A percentile compares a stretch with the other conserved stretches of the same genome.
Evolutionary conservation across 2,888 invertebrate species (phyloP).

Genomic region (Pseudeuparius sepicola): DNA sequence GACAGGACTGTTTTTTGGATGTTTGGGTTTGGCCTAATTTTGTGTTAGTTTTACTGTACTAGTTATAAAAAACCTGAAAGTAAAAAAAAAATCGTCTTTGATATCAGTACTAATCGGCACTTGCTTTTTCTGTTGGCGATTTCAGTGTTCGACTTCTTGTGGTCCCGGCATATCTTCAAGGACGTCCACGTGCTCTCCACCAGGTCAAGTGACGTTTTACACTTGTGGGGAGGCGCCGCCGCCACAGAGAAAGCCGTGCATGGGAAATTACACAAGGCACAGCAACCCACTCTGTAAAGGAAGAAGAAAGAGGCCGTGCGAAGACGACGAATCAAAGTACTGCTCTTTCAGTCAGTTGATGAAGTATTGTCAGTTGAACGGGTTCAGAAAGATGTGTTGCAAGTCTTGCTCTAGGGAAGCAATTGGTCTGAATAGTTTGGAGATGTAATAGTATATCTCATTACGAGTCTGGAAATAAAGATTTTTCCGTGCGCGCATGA

Average conservation of each 20-base stretch:
- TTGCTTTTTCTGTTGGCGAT: constrained; percentile 2
- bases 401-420: no score
- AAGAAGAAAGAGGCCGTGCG: constrained; percentile 27
- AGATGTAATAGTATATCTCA: no score
- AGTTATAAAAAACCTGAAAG: no score
- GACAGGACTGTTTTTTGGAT: no score
- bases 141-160: constrained; percentile 54
- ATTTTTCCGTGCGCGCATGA: no score
- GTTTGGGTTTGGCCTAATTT: no score
- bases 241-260: constrained; percentile 45
- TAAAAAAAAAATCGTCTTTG: no score
- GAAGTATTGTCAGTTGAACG: constrained; percentile 34
- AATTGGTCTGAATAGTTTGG: no score
- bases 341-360: constrained; percentile 42
- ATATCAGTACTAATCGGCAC: no score
- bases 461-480: no score
- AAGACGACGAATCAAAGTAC: constrained; percentile 37
- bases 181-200: constrained; percentile 45
- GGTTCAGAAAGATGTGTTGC: constrained; percentile 51
- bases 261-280: constrained; percentile 29
- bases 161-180: constrained; percentile 48
- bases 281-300: constrained; percentile 31
- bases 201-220: constrained; percentile 40
- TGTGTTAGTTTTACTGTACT: no score
- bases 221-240: constrained; percentile 47